Percentiles rank a stretch among this genome's conserved stretches.
phyloP scores from a whole-genome alignment of 2,113 vertebrate genomes.

The Bufo gargarizans region DNA sequence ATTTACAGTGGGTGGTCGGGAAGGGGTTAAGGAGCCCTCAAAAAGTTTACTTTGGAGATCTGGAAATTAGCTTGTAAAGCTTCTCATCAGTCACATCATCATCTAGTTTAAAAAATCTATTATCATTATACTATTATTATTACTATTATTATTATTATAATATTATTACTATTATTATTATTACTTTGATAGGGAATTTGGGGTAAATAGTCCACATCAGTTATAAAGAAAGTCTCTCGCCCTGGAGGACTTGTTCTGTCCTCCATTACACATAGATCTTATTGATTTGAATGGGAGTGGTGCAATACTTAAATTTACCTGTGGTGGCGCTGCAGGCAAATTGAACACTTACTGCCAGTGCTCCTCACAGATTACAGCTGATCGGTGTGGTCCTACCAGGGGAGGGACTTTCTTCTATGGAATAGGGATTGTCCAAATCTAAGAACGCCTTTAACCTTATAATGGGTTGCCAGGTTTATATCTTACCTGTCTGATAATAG shows the following conservation, averaged over 20 bases:
- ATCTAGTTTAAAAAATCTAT: too few species aligned
- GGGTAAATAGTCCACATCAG: too few species aligned
- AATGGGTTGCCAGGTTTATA: background rate
- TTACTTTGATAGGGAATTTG: too few species aligned
- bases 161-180: too few species aligned
- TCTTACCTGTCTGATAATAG: slow-evolving; percentile 84
- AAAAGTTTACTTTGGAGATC: too few species aligned
- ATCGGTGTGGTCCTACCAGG: background rate
- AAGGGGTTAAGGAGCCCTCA: too few species aligned
- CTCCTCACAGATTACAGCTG: background rate
- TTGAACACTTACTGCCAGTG: background rate
- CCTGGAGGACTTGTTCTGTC: background rate
- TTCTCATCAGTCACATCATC: too few species aligned
- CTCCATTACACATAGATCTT: too few species aligned
- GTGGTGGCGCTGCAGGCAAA: background rate
- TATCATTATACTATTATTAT: too few species aligned
- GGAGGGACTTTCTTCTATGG: background rate
- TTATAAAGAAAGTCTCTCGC: background rate
- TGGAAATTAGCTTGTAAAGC: too few species aligned
- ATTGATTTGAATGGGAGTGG: background rate
- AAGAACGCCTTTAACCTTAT: background rate
- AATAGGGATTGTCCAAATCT: background rate
- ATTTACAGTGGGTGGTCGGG: too few species aligned
- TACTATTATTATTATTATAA: too few species aligned
- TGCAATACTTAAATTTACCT: background rate